Base-by-base conservation (phyloP, 2,113 vertebrate genomes). In the Motacilla tschutschensis region DNA sequence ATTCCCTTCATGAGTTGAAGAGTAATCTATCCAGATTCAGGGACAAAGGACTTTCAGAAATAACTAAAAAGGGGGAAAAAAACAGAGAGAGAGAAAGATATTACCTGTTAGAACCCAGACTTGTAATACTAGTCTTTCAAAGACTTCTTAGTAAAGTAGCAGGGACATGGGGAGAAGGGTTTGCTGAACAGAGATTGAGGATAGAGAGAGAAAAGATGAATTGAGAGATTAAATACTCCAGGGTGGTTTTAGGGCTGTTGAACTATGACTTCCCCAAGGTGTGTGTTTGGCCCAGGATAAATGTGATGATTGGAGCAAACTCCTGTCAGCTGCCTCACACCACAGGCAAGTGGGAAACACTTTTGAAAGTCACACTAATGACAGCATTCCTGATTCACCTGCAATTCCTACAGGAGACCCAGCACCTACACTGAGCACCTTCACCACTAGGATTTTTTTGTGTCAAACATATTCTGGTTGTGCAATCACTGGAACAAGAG, bases 101-200 rank as follows among this genome's bases (percentile, higher is more conserved):
- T 67, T 73, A 77, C 69, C 69, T 88, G 60, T 92, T 95, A 91
- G 60, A 93, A 85, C 73, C 29, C 6, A 25, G 48, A 73, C 41
- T 66, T 53, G 63, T 58, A 87, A 93, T 83, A 93, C 83, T 51
- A 72, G 80, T 83, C 75, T 90, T 96, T 94, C 81, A 95, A 94
- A 96, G 77, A 35, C 72, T 74, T 72, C 79, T 93, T 51, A 50
- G 76, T 88, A 85, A 90, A 80, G 58, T 71, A 90, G 41, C 79
- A 88, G 76, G 48, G n/a, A 85, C 53, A 16, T 18, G 33, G 60
- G 79, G 17, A 89, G 70, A 29, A 76, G 28, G 19, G 16, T 76
- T 71, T 69, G 64, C 6, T 5, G 58, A 79, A 55, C 47, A 64
- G 78, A 92, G 18, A 47, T 10, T 33, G 58, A 57, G 55, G 85